A percentile compares a stretch with the other conserved stretches of the same genome.
phyloP scores from a whole-genome alignment of 2,113 vertebrate genomes.

The Pseudolaguvia tuberculata region DNA sequence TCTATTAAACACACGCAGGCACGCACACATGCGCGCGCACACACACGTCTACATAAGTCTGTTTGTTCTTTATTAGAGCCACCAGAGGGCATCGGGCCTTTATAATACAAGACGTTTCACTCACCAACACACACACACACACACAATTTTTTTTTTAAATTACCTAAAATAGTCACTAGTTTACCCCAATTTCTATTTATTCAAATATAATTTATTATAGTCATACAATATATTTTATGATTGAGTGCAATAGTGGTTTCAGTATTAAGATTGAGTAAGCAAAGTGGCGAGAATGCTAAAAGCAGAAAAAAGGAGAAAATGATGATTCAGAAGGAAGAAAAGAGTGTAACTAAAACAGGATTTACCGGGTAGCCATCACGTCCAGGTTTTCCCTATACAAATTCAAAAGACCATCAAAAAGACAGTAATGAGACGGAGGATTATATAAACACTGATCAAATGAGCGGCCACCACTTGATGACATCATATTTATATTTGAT shows the following conservation, averaged over 20 bases:
- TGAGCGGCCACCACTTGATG: too few species aligned
- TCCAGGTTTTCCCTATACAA: conserved; percentile 90
- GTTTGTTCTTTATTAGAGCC: conserved; percentile 1
- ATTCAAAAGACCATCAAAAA: conserved; percentile 66
- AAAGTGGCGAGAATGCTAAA: background rate
- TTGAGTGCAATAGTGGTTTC: background rate
- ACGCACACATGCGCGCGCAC: too few species aligned
- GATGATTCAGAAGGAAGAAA: conserved; percentile 5
- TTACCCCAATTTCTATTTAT: too few species aligned
- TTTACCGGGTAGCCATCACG: conserved; percentile 98
- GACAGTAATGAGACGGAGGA: conserved; percentile 7
- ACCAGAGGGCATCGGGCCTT: conserved; percentile 46
- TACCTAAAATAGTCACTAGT: too few species aligned
- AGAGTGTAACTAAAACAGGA: conserved; percentile 45
- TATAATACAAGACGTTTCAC: background rate
- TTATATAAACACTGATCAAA: background rate
- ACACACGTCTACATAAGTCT: conserved; percentile 1
- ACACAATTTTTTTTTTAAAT: too few species aligned
- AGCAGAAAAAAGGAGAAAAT: background rate
- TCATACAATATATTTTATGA: too few species aligned
- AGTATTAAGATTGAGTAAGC: background rate
- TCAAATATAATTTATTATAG: too few species aligned
- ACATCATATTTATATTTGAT: too few species aligned
- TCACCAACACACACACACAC: too few species aligned
- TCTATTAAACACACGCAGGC: background rate